Conservation (phyloP, 2,797 vertebrate genomes). For the Urosaurus nigricauda region DNA sequence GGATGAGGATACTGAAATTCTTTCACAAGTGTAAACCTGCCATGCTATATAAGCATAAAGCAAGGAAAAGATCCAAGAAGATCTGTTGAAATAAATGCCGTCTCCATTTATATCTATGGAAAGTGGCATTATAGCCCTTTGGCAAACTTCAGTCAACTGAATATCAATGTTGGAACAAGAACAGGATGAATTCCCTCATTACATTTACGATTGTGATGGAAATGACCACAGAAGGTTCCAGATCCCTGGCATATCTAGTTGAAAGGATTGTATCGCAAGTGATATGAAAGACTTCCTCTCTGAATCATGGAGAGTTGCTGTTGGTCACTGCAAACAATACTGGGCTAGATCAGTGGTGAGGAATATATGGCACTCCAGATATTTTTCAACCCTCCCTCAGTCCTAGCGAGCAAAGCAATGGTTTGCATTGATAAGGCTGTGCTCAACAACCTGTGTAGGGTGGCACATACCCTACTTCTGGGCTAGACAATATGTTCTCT, state of each 20-base stretch:
- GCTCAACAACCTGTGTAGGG: too few relatives aligned
- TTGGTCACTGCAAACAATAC: neutral
- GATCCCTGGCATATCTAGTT: too few relatives aligned
- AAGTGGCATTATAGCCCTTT: neutral
- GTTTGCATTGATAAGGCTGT: too few relatives aligned
- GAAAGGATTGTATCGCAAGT: too few relatives aligned
- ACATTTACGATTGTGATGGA: neutral
- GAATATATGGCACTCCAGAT: neutral
- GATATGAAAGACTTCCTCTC: neutral
- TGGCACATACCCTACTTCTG: too few relatives aligned
- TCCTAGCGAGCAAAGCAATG: too few relatives aligned
- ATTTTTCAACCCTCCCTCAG: too few relatives aligned
- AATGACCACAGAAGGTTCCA: neutral
- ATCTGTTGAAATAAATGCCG: neutral
- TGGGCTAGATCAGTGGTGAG: neutral
- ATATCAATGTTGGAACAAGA: neutral
- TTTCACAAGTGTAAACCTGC: constrained; percentile 29
- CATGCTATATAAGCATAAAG: neutral
- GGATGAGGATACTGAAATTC: constrained; percentile 20
- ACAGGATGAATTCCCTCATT: neutral
- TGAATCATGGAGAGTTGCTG: neutral
- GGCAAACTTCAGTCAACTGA: neutral
- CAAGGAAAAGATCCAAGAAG: neutral
- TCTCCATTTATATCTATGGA: neutral
- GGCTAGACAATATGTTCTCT: neutral